Percentiles rank a stretch among this genome's conserved stretches.
phyloP scores from a whole-genome alignment of 1,140 invertebrate genomes.

The Elysia chlorotica region DNA sequence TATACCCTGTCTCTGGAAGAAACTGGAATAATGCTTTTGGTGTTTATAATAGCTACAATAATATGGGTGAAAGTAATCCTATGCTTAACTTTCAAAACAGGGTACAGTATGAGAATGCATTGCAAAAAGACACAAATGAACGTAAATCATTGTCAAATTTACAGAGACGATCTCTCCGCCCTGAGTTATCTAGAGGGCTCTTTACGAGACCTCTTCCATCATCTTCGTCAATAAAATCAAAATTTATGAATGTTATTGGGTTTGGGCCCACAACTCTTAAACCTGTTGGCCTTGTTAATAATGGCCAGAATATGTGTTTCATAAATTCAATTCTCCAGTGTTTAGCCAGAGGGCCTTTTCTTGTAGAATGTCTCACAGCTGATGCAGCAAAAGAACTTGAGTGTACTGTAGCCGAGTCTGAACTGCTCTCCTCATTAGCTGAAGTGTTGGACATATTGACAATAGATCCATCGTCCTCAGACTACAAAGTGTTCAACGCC shows the following conservation, averaged over 20 bases:
- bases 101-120: not conserved
- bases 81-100: not conserved
- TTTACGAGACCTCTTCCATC: constrained; percentile 7
- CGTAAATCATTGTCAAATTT: constrained; percentile 20
- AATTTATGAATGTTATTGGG: constrained; percentile 48
- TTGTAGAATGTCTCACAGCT: constrained; percentile 38
- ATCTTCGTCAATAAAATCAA: constrained; percentile 31
- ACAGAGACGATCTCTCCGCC: constrained; percentile 38
- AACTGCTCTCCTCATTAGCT: constrained; percentile 41
- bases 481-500: constrained; percentile 33
- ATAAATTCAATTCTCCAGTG: constrained; percentile 59
- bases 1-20: not conserved
- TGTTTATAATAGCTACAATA: too few relatives aligned
- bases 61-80: too few relatives aligned
- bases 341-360: constrained; percentile 46
- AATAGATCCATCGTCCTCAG: constrained; percentile 16
- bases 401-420: constrained; percentile 43
- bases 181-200: not conserved
- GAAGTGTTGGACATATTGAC: constrained; percentile 42
- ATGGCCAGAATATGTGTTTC: constrained; percentile 57
- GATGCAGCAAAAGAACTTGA: constrained; percentile 41
- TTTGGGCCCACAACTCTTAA: constrained; percentile 23
- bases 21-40: constrained; percentile 7
- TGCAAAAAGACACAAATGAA: not conserved
- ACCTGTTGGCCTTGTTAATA: constrained; percentile 51